These are phyloP conservation scores for Melanotaenia trifasciata DNA, from an alignment of 2,797 vertebrate genomes.

Conservation along the genomic window DNA sequence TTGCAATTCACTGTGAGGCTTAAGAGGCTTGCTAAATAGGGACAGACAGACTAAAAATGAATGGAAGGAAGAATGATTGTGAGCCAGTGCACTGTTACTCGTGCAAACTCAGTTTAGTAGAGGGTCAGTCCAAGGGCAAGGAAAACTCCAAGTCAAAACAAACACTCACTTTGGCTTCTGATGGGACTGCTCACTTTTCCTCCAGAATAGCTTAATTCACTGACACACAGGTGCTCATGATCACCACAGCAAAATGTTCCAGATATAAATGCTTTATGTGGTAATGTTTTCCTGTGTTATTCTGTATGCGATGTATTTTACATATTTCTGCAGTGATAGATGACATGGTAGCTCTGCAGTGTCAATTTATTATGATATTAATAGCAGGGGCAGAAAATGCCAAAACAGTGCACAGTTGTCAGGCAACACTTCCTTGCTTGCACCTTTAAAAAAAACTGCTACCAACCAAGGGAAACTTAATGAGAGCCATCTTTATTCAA, in stretches of 20 bases:
- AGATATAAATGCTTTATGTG: conserved; percentile 60
- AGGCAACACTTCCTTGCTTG: conserved; percentile 52
- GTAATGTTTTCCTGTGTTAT: conserved; percentile 40
- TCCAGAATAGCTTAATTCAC: conserved; percentile 59
- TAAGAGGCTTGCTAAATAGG: conserved; percentile 83
- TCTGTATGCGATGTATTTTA: conserved; percentile 31
- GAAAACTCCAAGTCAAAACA: conserved; percentile 80
- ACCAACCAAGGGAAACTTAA: conserved; percentile 83
- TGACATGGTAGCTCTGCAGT: conserved; percentile 34
- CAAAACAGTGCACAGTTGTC: conserved; percentile 64
- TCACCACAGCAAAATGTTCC: conserved; percentile 65
- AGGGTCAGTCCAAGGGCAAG: conserved; percentile 77
- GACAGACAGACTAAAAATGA: conserved; percentile 56
- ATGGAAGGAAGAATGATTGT: conserved; percentile 29
- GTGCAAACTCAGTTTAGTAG: conserved; percentile 66
- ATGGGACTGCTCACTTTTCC: conserved; percentile 70
- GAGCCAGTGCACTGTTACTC: conserved; percentile 67
- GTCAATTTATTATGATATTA: conserved; percentile 55
- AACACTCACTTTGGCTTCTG: conserved; percentile 72
- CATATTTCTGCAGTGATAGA: conserved; percentile 56
- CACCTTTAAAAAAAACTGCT: conserved; percentile 43
- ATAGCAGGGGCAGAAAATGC: conserved; percentile 55
- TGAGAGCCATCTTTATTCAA: conserved; percentile 82
- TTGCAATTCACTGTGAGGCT: conserved; percentile 67
- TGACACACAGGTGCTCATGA: conserved; percentile 66